Evolutionary conservation across 2,888 invertebrate genomes (phyloP), one percentile per base, ranked within the genome.

Genomic region (Amblyjoppa proteus): DNA sequence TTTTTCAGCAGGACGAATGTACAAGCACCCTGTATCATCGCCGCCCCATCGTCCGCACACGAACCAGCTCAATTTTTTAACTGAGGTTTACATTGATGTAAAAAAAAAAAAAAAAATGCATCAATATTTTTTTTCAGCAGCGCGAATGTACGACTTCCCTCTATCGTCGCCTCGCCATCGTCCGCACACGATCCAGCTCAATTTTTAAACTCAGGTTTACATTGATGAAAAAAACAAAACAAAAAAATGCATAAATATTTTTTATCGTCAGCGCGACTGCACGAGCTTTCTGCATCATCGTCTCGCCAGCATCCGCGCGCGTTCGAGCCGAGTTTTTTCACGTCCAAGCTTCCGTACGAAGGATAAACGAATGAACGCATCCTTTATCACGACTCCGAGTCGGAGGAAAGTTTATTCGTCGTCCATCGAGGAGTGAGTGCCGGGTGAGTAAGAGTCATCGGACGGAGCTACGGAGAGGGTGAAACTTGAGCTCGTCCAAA

Each of bases 401-500:
- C 73, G 81, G 75, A 66, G 80, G 78, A 86, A 80, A 66, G 74
- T 76, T 81, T 80, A 84, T 78, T 82, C 81, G 74, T 80, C 28
- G 51, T 34, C 61, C 84, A 45, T 82, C 49, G 53, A 45, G 61
- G 16, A 64, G 68, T 20, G 20, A 68, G 41, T 49, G 70, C n/a
- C n/a, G 7, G 28, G 49, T 41, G 51, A 68, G 56, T 49, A 70
- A 70, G 56, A 85, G 70, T 75, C 81, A 80, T 81, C 83, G 76
- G 76, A 81, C 74, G 61, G 61, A 78, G 73, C 73, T 75, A 20
- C 79, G 45, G 64, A 82, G 69, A 20, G 73, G 73, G 69, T 83
- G 85, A 88, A 87, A 86, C 80, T 74, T 78, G 86, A 88, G 86
- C 85, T 82, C 74, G 41, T 64, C 79, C 53, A 83, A 82, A 83